Evolutionary conservation across 1,140 invertebrate species (phyloP), one percentile per base, ranked within the genome.

Genomic region (Lepidurus couesii): DNA sequence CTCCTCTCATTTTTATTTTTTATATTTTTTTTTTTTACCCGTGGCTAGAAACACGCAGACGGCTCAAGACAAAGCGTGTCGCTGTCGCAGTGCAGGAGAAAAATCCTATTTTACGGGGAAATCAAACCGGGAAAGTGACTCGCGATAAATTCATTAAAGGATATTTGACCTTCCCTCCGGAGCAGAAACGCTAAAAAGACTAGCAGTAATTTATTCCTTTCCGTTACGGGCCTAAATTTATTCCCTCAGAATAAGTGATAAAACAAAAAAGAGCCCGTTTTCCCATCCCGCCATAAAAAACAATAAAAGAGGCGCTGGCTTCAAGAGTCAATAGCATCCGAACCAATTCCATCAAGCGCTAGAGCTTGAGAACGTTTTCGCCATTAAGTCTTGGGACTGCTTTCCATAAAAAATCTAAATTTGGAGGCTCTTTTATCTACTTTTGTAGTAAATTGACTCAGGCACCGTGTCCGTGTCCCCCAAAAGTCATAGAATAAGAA

Each of bases 281-380:
- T 65, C 53, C 13, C n/a, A 13, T 65, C 45, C 53, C 16, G 53
- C 53, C 21, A 9, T 65, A 65, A 21, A 65, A 65, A 65, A 21
- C 16, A 7, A 21, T 21, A 65, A 65, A 13, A 65, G 34, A 34
- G 34, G 34, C 2, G 53, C 53, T 65, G 53, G 21, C 53, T 65
- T 21, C 16, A 65, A 47, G 8, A 65, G 53, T 65, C 53, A 11
- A 16, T 65, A 16, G 53, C 53, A 21, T 16, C 53, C 16, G 53
- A 65, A 65, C 13, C 53, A 65, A 21, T 65, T 65, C 53, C 53
- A 65, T 65, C 53, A 65, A 65, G 53, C 53, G 53, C 21, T 65
- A 65, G 53, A 13, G 53, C 21, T 65, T 65, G 16, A 65, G 53
- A 65, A 7, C 53, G 53, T 65, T 65, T 65, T 65, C 53, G 53